Conservation (phyloP, 1,140 invertebrate genomes). For the Drosophila pallidifrons region DNA sequence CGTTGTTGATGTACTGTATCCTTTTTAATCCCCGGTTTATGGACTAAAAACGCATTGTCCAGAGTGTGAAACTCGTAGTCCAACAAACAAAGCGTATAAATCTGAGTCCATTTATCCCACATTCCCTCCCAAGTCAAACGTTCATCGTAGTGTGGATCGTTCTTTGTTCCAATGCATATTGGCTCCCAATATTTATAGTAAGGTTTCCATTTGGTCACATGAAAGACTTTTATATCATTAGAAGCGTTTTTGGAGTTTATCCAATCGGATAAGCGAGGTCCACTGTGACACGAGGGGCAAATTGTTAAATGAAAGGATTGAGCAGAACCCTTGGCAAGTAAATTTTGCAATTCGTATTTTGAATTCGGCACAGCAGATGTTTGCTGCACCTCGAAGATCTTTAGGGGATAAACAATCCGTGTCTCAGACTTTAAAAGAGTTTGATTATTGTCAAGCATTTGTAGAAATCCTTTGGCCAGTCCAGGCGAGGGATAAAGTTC, state of each 20-base stretch:
- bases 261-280: slow-evolving; percentile 93
- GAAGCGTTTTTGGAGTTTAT: slow-evolving; percentile 87
- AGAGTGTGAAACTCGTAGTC: slow-evolving; percentile 95
- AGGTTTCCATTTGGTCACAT: slow-evolving; percentile 91
- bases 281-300: slow-evolving; percentile 93
- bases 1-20: background rate
- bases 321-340: slow-evolving; percentile 90
- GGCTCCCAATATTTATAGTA: slow-evolving; percentile 92
- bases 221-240: slow-evolving; percentile 90
- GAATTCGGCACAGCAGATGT: slow-evolving; percentile 87
- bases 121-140: slow-evolving; percentile 94
- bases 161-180: slow-evolving; percentile 93
- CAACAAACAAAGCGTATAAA: slow-evolving; percentile 93
- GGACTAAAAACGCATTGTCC: slow-evolving; percentile 94
- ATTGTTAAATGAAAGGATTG: slow-evolving; percentile 95
- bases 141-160: slow-evolving; percentile 94
- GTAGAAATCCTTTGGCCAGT: slow-evolving; percentile 90
- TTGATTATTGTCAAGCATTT: slow-evolving; percentile 88
- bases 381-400: slow-evolving; percentile 67
- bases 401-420: slow-evolving; percentile 85
- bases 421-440: slow-evolving; percentile 82
- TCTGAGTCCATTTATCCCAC: slow-evolving; percentile 97
- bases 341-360: slow-evolving; percentile 90
- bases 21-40: slow-evolving; percentile 93
- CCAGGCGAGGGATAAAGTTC: slow-evolving; percentile 93